A percentile compares a stretch with the other conserved stretches of the same genome.
These are phyloP conservation scores for Acropternis orthonyx DNA, from an alignment of 2,797 vertebrate species.

Conservation along the genomic window DNA sequence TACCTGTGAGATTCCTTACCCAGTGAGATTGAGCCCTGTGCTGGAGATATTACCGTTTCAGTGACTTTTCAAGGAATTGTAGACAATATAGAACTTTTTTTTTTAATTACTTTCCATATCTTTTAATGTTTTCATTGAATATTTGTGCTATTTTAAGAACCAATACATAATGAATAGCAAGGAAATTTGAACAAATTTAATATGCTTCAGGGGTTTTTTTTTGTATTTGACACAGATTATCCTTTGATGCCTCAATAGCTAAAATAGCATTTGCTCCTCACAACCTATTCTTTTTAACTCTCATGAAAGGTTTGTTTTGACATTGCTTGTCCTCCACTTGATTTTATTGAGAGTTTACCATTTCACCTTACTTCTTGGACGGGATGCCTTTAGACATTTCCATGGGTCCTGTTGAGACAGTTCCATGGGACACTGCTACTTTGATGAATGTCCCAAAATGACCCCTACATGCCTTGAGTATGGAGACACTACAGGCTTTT, in stretches of 20 bases:
- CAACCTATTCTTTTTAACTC: not conserved
- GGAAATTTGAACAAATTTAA: not conserved
- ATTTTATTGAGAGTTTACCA: not conserved
- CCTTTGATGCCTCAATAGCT: not conserved
- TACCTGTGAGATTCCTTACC: not conserved
- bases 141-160: not conserved
- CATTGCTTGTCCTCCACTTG: not conserved
- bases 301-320: not conserved
- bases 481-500: not conserved
- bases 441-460: not conserved
- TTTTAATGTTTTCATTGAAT: not conserved
- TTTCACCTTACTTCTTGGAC: not conserved
- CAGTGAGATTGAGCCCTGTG: not conserved
- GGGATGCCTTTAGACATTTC: not conserved
- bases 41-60: not conserved
- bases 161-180: not conserved
- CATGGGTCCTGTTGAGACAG: not conserved
- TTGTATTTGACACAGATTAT: not conserved
- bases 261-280: not conserved
- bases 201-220: not conserved
- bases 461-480: not conserved
- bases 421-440: not conserved
- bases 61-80: not conserved
- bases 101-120: not conserved
- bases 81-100: not conserved